Evolutionary conservation across 2,888 invertebrate species (phyloP), one percentile per base, ranked within the genome.

Genomic region (Trichopoda pennipes): DNA sequence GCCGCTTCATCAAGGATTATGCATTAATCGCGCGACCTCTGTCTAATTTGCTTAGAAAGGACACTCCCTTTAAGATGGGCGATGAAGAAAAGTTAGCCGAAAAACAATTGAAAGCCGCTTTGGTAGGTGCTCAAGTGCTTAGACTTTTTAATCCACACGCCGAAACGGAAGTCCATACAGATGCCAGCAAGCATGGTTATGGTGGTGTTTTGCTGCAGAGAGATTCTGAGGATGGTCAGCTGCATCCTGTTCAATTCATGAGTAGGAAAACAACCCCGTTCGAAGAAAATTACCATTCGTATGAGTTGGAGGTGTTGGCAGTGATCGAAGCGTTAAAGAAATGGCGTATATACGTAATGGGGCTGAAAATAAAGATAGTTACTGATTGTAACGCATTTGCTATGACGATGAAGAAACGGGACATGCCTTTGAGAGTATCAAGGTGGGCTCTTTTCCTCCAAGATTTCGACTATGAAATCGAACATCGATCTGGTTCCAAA

Each of bases 261-360:
- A n/a, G n/a, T n/a, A n/a, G n/a, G n/a, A n/a, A n/a, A n/a, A n/a
- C n/a, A n/a, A 77, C 56, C 3, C 32, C 51, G 0, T 10, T 17
- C 12, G 83, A 85, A 49, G 66, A 84, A 72, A 83, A 79, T n/a
- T 80, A 81, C 47, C 38, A 38, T 38, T 38, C 38, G 38, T 38
- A 38, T 38, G 38, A 69, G 53, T 35, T 64, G 10, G 86, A 87
- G 69, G 85, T 84, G 2, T 61, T 88, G 1, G 87, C 86, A 0
- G 80, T 88, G 14, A 75, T 86, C 4, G 75, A 72, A 38, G 84
- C 86, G 0, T 35, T 86, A 12, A 85, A 85, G n/a, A 87, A 86
- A 61, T 87, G 86, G 83, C 60, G 86, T 0, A 23, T 85, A 32
- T 84, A 74, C 23, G 38, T 80, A 4, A 21, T 74, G 42, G 81